Base-by-base conservation (phyloP, 1,140 invertebrate genomes). In the Heliconius congener region DNA sequence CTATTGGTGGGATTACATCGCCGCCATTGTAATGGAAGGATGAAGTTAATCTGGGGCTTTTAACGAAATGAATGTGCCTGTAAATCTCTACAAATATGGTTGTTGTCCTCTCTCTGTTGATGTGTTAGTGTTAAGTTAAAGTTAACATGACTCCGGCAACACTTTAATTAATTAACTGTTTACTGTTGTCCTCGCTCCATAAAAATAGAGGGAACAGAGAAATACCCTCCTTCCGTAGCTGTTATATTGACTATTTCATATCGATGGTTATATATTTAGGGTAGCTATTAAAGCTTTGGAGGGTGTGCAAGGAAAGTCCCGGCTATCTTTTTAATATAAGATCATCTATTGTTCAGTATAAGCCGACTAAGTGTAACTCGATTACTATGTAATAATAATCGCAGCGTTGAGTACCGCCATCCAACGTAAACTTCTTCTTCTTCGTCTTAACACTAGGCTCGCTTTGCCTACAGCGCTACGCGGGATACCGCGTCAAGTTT, bases 21-120 rank as follows among this genome's bases (percentile, higher is more conserved):
- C 75, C 76, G 77, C 74, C 66, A 82, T 84, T 84, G 81, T 84
- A 84, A 84, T 82, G 73, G 81, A 76, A 55, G 81, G 78, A 79
- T 82, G 79, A 81, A 77, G 81, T 80, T 82, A 84, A 84, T 79
- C 83, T 75, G 72, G 34, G 79, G 83, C 83, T 84, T 84, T 82
- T 76, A 80, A 71, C 77, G 72, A 77, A 84, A 82, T 82, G 78
- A 80, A 84, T 82, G 77, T 78, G 73, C 76, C 66, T 73, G 78
- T 81, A 80, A 84, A 84, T 79, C 78, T 82, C 77, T 76, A 73
- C 60, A 39, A 74, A 79, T 83, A 76, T 81, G 76, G 37, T 27
- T 77, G 66, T 76, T 50, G 76, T 77, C 76, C 70, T 72, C 23
- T 77, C 70, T 72, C 23, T 77, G 70, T 55, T 77, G 66, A 77